phyloP scores from a whole-genome alignment of 1,140 invertebrate species.

The Laupala kohalensis region DNA sequence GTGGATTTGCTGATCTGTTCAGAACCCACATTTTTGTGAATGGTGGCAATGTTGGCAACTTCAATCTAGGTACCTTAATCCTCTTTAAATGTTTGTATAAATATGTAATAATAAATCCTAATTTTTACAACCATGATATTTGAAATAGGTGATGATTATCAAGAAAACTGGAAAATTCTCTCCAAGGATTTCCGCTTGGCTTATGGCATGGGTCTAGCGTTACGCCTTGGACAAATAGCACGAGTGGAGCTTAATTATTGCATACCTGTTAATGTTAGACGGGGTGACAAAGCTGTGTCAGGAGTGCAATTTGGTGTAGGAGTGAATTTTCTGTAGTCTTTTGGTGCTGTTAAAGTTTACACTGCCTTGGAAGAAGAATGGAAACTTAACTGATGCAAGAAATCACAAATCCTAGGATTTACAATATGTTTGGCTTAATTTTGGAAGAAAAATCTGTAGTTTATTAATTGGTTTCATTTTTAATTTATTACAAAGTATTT shows the following conservation, averaged over 20 bases:
- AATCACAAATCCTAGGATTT: too few species aligned
- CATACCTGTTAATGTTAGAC: conserved; percentile 41
- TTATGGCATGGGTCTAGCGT: conserved; percentile 58
- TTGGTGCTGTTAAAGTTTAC: neutral
- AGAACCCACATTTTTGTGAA: conserved; percentile 74
- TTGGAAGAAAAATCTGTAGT: too few species aligned
- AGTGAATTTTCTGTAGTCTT: conserved; percentile 44
- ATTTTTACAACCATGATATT: conserved; percentile 12
- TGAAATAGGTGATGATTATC: conserved; percentile 2
- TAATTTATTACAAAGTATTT: too few species aligned
- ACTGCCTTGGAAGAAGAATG: neutral
- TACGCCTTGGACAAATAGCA: conserved; percentile 61
- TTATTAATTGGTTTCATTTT: too few species aligned
- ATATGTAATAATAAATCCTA: conserved; percentile 3
- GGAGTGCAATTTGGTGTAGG: conserved; percentile 61
- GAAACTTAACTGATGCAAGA: too few species aligned
- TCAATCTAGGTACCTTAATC: conserved; percentile 32
- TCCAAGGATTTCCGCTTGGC: conserved; percentile 40
- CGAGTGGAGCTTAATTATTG: conserved; percentile 79
- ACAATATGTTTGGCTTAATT: too few species aligned
- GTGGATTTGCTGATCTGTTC: conserved; percentile 65
- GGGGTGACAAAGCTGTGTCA: conserved; percentile 36
- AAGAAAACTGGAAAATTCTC: neutral
- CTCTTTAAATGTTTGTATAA: conserved; percentile 7
- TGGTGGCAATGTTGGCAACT: conserved; percentile 58